These are phyloP conservation scores for Lepidochrysops patricia DNA, from an alignment of 2,888 invertebrate species.

Conservation along the genomic window DNA sequence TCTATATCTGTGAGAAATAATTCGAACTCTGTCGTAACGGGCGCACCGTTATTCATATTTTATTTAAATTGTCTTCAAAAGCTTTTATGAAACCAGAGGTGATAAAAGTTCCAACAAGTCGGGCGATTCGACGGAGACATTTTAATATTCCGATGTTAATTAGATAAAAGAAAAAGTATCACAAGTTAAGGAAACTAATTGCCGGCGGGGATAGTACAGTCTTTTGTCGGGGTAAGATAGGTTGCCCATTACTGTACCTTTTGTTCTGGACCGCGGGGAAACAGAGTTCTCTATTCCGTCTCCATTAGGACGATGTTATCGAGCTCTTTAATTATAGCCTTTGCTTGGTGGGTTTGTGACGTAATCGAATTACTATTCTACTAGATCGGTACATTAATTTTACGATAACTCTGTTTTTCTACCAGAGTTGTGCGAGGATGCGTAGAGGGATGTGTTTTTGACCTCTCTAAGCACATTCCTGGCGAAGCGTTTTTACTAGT, in stretches of 20 bases:
- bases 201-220: slow-evolving; percentile 30
- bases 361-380: neutral
- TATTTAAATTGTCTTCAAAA: neutral
- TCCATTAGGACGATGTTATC: slow-evolving; percentile 17
- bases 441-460: too few species aligned
- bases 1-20: too few species aligned
- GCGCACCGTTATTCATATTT: too few species aligned
- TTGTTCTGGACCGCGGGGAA: slow-evolving; percentile 23
- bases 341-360: neutral
- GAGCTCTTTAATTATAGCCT: slow-evolving; percentile 17
- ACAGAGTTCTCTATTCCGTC: slow-evolving; percentile 20
- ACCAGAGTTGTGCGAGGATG: too few species aligned
- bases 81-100: neutral
- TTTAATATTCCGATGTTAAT: neutral
- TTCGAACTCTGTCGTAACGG: too few species aligned
- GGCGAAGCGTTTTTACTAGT: too few species aligned
- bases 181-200: slow-evolving; percentile 11
- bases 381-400: too few species aligned
- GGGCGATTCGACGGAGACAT: neutral
- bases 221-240: slow-evolving; percentile 26
- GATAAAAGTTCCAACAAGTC: slow-evolving; percentile 1
- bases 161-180: slow-evolving; percentile 9
- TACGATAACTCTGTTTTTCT: too few species aligned
- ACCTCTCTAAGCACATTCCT: too few species aligned
- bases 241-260: slow-evolving; percentile 26